Base-by-base conservation (phyloP, 35 echinoderm and acorn worm genomes). In the Eucidaris tribuloides region DNA sequence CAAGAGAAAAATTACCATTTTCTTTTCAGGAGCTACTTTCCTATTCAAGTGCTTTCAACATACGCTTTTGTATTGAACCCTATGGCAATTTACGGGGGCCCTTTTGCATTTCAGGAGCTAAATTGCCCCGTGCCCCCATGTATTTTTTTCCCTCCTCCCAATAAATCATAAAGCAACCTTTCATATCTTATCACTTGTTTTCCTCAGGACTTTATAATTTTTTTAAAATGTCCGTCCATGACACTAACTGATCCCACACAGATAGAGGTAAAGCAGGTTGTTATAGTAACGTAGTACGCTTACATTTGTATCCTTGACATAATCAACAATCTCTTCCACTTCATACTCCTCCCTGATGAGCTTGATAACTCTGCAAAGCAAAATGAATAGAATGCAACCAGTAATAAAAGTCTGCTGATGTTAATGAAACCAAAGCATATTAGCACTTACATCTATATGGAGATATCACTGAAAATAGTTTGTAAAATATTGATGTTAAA, bases 311-410 rank as follows among this genome's bases (percentile, higher is more conserved):
- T 88, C 85, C 52, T 80, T 81, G 58, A 63, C 23, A 30, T 80
- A 88, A 19, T 88, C 85, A 41, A 65, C 74, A 66, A 88, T 62
- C 30, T 44, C 77, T 35, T 88, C 85, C 41, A 88, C 85, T 52
- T 88, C 85, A 50, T 76, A 88, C 68, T 72, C 82, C 2, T 72
- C 68, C 68, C 68, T 20, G 68, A 74, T 6, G 68, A 74, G 19
- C 68, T 36, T 42, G 68, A 74, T 74, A 24, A 35, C 20, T 74
- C 68, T 74, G 68, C 23, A 74, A 68, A 74, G 41, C 38, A 36
- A 74, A 36, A n/a, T 42, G 14, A 64, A 68, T 11, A 72, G 24
- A 24, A 34, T 1, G 33, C 43, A 72, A 31, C 1, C 0, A 74
- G 40, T 42, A 3, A 41, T 23, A 3, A n/a, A n/a, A n/a, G n/a